A percentile compares a stretch with the other conserved stretches of the same genome.
Evolutionary conservation across 2,113 vertebrate genomes (phyloP).

Genomic region (Numida meleagris): DNA sequence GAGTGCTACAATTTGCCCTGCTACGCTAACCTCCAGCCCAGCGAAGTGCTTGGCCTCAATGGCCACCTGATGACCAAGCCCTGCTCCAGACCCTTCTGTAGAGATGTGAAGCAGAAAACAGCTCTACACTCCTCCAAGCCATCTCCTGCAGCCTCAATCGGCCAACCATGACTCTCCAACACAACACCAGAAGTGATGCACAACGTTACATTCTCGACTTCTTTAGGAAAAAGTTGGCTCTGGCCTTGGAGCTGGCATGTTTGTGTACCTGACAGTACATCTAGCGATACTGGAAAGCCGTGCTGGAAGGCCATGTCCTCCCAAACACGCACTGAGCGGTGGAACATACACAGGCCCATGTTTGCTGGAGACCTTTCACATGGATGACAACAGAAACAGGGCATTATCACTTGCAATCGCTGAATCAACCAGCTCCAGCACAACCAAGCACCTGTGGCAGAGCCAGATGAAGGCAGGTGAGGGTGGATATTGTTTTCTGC

Average conservation of each 20-base stretch:
- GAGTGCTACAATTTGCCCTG: not conserved
- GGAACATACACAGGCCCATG: fast-evolving
- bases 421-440: not conserved
- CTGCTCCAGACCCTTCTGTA: not conserved
- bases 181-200: fast-evolving
- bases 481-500: not conserved
- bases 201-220: fast-evolving
- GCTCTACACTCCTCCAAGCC: not conserved
- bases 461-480: not conserved
- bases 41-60: no score
- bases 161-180: not conserved
- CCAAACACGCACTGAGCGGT: fast-evolving
- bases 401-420: not conserved
- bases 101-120: fast-evolving
- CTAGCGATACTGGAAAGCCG: not conserved
- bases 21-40: not conserved
- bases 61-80: fast-evolving
- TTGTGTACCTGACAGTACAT: not conserved
- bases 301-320: not conserved
- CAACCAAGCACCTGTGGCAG: fast-evolving
- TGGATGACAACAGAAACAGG: not conserved
- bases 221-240: not conserved
- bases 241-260: fast-evolving
- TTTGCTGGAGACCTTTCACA: not conserved
- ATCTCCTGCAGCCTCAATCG: fast-evolving